Conservation (phyloP, 2,797 vertebrate genomes). For the Hypotaenidia okinawae region DNA sequence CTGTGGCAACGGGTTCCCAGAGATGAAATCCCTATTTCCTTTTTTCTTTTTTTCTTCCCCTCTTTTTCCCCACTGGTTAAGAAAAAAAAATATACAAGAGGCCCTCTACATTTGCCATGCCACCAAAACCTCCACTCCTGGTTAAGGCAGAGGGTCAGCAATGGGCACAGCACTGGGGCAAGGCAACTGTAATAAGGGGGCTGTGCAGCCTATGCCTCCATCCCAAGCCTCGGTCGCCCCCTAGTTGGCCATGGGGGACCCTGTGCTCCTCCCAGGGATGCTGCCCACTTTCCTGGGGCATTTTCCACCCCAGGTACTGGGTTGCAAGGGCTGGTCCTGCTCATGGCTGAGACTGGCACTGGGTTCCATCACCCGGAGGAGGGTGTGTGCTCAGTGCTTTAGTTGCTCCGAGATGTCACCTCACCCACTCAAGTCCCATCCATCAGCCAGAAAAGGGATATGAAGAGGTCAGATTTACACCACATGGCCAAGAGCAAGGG, state of each 20-base stretch:
- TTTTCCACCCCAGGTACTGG: rapidly evolving
- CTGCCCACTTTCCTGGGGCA: background rate
- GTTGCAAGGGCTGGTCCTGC: background rate
- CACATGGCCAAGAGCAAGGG: background rate
- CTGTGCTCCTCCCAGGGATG: background rate
- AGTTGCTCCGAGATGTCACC: background rate
- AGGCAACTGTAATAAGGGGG: background rate
- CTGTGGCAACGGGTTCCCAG: conserved; percentile 74
- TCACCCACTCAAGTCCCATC: background rate
- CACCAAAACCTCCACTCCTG: rapidly evolving
- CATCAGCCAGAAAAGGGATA: background rate
- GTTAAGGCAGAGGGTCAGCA: rapidly evolving
- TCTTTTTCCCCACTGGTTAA: background rate
- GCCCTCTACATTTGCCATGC: rapidly evolving
- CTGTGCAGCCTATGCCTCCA: background rate
- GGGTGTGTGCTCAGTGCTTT: rapidly evolving
- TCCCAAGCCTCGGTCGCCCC: rapidly evolving
- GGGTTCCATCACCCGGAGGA: background rate
- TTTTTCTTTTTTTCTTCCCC: background rate
- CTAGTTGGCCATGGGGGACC: background rate
- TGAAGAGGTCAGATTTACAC: background rate
- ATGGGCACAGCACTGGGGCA: background rate
- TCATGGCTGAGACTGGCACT: background rate
- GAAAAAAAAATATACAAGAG: background rate
- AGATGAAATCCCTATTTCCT: conserved; percentile 41